Evolutionary conservation across 2,888 invertebrate genomes (phyloP), one percentile per base, ranked within the genome.

Genomic region (Germaria angustata): DNA sequence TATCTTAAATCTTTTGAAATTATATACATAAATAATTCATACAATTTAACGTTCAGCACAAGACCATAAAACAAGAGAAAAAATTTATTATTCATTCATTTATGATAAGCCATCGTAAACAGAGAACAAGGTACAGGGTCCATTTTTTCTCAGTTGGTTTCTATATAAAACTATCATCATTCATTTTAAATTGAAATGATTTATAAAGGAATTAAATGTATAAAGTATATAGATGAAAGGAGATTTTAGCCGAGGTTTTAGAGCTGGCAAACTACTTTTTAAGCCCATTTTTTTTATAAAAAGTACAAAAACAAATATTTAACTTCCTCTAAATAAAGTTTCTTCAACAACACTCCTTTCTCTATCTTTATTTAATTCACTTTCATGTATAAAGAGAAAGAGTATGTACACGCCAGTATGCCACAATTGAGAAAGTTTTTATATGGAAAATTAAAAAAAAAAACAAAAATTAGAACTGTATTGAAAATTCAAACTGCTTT

Each of bases 141-240:
- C n/a, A 28, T 34, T 20, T 49, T 59, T 46, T 20, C 36, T 53
- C 32, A 2, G 65, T 65, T 41, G 7, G 71, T 57, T 36, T 28
- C 13, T 72, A 20, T 59, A 68, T 51, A 59, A 77, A 81, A 78
- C 78, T 73, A 78, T 73, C 78, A 78, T 65, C 81, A 63, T 78
- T 77, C 73, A 81, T 78, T 73, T 81, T 72, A 81, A 81, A 81
- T 81, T 77, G 77, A 77, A 81, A 81, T 77, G 68, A 77, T 81
- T 81, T 81, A 81, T 77, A 77, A 77, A 81, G 65, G 72, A 72
- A 51, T 77, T 72, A 63, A 51, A 39, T n/a, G n/a, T n/a, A n/a
- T 72, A 36, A 28, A 6, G 28, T 3, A 28, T 55, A 24, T 63
- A 20, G 15, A 17, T 36, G 49, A 20, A 63, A 22, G 44, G 4